These are phyloP conservation scores for Patiria pectinifera DNA, from an alignment of 53 echinoderm and acorn worm genomes.

Conservation along the genomic window DNA sequence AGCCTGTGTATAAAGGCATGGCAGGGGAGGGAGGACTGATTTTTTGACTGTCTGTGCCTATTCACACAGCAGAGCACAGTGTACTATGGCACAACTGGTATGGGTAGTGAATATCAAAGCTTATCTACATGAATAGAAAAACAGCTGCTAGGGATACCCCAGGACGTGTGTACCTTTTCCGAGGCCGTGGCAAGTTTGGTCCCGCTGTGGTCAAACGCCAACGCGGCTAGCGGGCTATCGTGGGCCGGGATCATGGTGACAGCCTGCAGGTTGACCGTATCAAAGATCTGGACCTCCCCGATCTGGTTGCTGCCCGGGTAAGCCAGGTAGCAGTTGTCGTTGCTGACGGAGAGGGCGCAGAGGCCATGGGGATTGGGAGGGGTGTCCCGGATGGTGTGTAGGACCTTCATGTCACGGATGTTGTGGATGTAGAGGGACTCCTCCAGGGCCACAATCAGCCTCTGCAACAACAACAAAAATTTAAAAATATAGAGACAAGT, in stretches of 20 bases:
- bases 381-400: conserved; percentile 99
- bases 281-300: conserved; percentile 99
- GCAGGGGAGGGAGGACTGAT: too few species aligned
- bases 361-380: conserved; percentile 93
- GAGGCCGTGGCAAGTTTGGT: conserved; percentile 98
- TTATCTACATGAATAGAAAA: too few species aligned
- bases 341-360: conserved; percentile 89
- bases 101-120: too few species aligned
- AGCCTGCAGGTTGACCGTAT: conserved; percentile 97
- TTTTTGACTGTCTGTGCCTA: too few species aligned
- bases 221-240: conserved; percentile 93
- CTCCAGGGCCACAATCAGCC: conserved; percentile 96
- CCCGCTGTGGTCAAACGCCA: conserved; percentile 92
- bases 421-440: conserved; percentile 99
- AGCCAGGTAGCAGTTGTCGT: conserved; percentile 98
- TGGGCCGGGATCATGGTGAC: conserved; percentile 99
- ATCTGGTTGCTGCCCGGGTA: conserved; percentile 99
- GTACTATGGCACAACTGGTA: too few species aligned
- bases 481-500: not conserved
- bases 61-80: too few species aligned
- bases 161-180: conserved; percentile 78
- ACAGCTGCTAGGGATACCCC: too few species aligned
- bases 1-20: too few species aligned
- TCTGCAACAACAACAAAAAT: conserved; percentile 47
- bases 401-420: conserved; percentile 99